Evolutionary conservation across 2,113 vertebrate genomes (phyloP), one percentile per base, ranked within the genome.

Genomic region (Cebus imitator): DNA sequence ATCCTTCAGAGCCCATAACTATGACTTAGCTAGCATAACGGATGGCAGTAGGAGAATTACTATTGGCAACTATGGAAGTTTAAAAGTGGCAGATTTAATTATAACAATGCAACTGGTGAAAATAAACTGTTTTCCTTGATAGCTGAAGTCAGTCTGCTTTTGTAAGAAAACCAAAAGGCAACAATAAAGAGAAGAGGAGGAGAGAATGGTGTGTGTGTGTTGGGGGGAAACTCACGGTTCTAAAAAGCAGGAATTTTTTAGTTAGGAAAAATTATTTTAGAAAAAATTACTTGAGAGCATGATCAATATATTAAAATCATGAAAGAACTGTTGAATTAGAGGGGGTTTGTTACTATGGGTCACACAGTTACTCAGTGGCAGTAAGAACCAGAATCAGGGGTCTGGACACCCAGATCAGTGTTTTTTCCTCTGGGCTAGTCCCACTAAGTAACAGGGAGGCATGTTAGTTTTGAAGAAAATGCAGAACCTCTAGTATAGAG

Each of bases 241-340:
- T 70, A 90, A 93, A 64, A 87, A 95, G 43, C 18, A 91, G 70
- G n/a, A 80, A 68, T 68, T 58, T 95, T 84, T 94, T n/a, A 87
- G 17, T 70, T 64, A 84, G 64, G 64, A 75, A 95, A 94, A 80
- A 58, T 17, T 73, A 94, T 79, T 94, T 94, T 73, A 91, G 94
- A n/a, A 95, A 87, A 94, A 93, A 91, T 61, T 90, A 64, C 52
- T 92, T 92, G 72, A 68, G 83, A 95, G 76, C 75, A 86, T 57
- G 9, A 1, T n/a, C 30, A 86, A 85, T 45, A 66, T 52, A 93
- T 76, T 90, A 90, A 95, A 80, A 70, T 70, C 76, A 84, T 17
- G 72, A 73, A 92, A 87, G 21, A 80, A 79, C 2, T 79, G 10
- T 18, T 96, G 27, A 84, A 40, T 73, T 90, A 91, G 48, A 96